Evolutionary conservation across 1,140 invertebrate species (phyloP).

Genomic region (Gonatopus flavifemur): DNA sequence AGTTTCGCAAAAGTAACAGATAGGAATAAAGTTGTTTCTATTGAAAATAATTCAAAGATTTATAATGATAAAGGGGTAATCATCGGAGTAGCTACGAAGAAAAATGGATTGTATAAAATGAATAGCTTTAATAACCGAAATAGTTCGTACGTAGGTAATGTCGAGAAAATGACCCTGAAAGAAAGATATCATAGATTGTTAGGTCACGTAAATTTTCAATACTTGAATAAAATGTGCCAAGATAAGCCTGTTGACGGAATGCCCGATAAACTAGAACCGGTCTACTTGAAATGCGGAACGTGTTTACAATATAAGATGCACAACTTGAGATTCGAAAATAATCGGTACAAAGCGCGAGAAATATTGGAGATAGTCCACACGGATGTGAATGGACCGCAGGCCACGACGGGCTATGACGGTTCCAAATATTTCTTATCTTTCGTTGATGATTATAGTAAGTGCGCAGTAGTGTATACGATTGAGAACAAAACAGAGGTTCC

Average conservation of each 20-base stretch:
- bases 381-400: background rate
- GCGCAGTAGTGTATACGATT: background rate
- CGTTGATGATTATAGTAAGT: background rate
- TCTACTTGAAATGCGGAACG: background rate
- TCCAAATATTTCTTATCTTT: background rate
- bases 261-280: background rate
- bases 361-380: background rate
- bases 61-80: conserved; percentile 11
- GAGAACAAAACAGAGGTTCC: background rate
- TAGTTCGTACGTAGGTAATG: background rate
- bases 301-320: background rate
- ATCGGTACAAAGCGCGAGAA: background rate
- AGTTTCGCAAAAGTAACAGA: conserved; percentile 18
- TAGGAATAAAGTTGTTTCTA: conserved; percentile 14
- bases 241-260: background rate
- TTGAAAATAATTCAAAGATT: conserved; percentile 13
- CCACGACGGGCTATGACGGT: background rate
- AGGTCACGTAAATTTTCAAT: conserved; percentile 22
- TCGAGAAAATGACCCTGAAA: conserved; percentile 14
- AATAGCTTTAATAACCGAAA: conserved; percentile 6
- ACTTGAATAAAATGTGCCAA: no score
- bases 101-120: conserved; percentile 20
- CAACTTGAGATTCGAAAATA: background rate
- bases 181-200: conserved; percentile 20
- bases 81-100: conserved; percentile 12